Evolutionary conservation across 1,140 invertebrate species (phyloP), one percentile per base, ranked within the genome.

Genomic region (Drosophila lowei): DNA sequence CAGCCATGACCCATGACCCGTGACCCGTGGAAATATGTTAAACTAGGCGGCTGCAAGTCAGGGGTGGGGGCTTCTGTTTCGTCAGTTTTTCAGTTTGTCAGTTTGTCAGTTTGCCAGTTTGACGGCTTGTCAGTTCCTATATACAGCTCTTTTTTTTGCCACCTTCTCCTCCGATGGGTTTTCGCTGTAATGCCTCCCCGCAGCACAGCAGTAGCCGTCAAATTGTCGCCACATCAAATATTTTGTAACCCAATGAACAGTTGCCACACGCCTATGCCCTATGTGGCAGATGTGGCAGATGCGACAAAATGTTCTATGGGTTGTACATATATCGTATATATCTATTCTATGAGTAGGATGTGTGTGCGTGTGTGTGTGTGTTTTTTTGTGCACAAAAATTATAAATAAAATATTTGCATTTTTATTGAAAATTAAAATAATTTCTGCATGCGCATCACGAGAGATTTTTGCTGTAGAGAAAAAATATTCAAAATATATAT

Each of bases 361-460:
- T 42, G 21, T 52, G 52, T 54, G 30, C 13, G 30, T 21, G 38
- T 42, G 57, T 47, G 16, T 60, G 28, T 52, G 47, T 49, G 48
- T n/a, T 28, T 18, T 57, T 65, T 66, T 49, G 55, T 75, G 42
- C 25, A 75, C 71, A 67, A 75, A 60, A 75, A 75, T 75, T 75
- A 75, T 75, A 75, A 75, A 75, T 75, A 75, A 75, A 74, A 75
- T 75, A 75, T 75, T 75, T 75, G 72, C 72, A 75, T 75, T 75
- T 75, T 75, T 75, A 75, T 75, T 75, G 72, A 75, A 75, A 75
- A 75, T 75, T 75, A 75, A 75, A 75, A 75, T 75, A 75, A 75
- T 67, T 75, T 75, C 50, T 75, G 72, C 62, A 44, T 55, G 62
- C 21, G 34, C 15, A 23, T 34, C 60, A 54, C 58, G 66, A 50